Evolutionary conservation across 2,113 vertebrate genomes (phyloP).

Genomic region (Lycaon pictus): DNA sequence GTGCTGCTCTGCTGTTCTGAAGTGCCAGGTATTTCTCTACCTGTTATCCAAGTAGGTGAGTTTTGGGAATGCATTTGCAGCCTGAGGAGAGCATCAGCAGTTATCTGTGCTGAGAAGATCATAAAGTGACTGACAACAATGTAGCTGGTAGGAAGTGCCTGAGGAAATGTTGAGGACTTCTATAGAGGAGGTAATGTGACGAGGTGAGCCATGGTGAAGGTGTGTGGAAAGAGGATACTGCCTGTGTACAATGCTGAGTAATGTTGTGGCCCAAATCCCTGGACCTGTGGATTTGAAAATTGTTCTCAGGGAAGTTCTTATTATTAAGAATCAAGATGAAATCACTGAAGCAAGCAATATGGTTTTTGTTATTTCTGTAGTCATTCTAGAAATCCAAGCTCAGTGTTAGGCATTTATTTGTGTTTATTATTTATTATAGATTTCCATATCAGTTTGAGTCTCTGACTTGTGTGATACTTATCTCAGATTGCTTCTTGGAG

Average conservation of each 20-base stretch:
- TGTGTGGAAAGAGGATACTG: neutral
- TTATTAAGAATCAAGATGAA: neutral
- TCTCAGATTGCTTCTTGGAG: neutral
- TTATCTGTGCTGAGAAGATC: constrained; percentile 60
- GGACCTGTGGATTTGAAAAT: neutral
- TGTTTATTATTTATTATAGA: neutral
- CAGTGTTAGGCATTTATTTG: neutral
- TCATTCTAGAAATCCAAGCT: neutral
- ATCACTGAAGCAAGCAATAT: neutral
- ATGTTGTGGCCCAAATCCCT: neutral
- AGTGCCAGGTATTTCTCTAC: constrained; percentile 78
- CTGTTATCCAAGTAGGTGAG: constrained; percentile 50
- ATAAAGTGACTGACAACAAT: neutral
- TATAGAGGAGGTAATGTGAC: neutral
- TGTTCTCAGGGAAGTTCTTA: neutral
- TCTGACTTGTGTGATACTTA: neutral
- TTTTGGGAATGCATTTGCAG: constrained; percentile 48
- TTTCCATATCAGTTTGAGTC: neutral
- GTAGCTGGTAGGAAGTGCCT: neutral
- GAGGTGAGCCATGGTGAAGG: neutral
- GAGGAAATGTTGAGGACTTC: constrained; percentile 1
- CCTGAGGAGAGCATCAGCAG: neutral
- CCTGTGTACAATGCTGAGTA: rapidly evolving
- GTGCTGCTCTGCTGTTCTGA: constrained; percentile 66
- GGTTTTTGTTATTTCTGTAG: neutral